These are phyloP conservation scores for Tenthredo distinguenda DNA, from an alignment of 2,888 invertebrate genomes.

Conservation along the genomic window DNA sequence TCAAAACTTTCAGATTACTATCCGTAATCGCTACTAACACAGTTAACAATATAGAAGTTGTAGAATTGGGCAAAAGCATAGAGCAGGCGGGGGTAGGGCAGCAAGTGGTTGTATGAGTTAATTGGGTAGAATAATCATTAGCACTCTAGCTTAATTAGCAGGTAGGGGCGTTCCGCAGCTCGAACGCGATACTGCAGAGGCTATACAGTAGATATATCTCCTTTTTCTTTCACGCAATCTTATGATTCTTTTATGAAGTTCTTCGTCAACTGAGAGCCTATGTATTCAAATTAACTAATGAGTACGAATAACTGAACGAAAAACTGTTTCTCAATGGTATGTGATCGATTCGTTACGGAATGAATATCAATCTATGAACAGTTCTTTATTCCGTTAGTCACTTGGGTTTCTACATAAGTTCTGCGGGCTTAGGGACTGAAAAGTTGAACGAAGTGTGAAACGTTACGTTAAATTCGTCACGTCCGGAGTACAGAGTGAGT, in stretches of 20 bases:
- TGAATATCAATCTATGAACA: conserved; percentile 42
- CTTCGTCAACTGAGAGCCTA: not conserved
- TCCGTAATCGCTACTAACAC: conserved; percentile 15
- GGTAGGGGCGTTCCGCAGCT: conserved; percentile 45
- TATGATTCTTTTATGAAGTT: not conserved
- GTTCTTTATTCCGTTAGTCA: conserved; percentile 36
- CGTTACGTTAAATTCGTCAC: conserved; percentile 21
- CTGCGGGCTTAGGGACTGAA: not conserved
- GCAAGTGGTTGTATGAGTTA: conserved; percentile 47
- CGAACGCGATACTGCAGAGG: conserved; percentile 38
- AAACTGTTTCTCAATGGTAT: not conserved
- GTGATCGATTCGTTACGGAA: conserved; percentile 30
- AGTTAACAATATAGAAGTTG: not conserved
- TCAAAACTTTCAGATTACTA: conserved; percentile 35
- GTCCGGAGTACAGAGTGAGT: not conserved
- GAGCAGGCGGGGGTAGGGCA: not conserved
- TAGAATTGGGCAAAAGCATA: conserved; percentile 40
- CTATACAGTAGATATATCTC: not conserved
- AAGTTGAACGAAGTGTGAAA: not conserved
- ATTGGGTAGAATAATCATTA: conserved; percentile 52
- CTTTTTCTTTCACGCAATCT: conserved; percentile 6
- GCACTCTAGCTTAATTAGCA: conserved; percentile 52
- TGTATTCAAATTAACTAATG: not conserved
- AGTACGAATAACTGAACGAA: conserved; percentile 3
- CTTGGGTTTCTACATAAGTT: not conserved